Conservation (phyloP, 2,888 invertebrate species). For the Deilephila elpenor region DNA sequence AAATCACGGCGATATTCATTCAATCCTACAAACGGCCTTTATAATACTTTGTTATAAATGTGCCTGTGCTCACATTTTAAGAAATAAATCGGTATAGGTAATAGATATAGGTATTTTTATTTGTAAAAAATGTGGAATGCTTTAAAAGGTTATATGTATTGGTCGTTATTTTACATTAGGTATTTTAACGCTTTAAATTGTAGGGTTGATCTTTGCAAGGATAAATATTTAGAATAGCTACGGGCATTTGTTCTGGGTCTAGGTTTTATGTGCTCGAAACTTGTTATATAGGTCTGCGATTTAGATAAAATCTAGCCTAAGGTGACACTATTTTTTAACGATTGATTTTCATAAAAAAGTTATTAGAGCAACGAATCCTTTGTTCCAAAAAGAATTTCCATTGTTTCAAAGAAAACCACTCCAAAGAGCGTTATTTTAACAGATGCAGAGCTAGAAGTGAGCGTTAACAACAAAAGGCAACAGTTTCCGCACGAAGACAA, state of each 20-base stretch:
- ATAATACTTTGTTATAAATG: conserved; percentile 3
- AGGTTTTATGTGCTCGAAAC: too few relatives aligned
- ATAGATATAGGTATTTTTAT: not conserved
- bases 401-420: not conserved
- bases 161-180: too few relatives aligned
- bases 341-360: too few relatives aligned
- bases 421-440: conserved; percentile 29
- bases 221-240: not conserved
- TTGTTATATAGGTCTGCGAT: too few relatives aligned
- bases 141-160: too few relatives aligned
- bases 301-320: too few relatives aligned
- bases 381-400: not conserved
- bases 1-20: conserved; percentile 5
- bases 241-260: not conserved
- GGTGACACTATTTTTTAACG: too few relatives aligned
- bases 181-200: too few relatives aligned
- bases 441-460: conserved; percentile 59
- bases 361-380: not conserved
- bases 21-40: not conserved
- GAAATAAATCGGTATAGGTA: not conserved
- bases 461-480: conserved; percentile 45
- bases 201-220: too few relatives aligned
- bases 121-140: too few relatives aligned
- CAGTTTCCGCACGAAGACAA: conserved; percentile 56
- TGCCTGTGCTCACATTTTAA: not conserved